Evolutionary conservation across 2,888 invertebrate species (phyloP).

Genomic region (Eupeodes latifasciatus): DNA sequence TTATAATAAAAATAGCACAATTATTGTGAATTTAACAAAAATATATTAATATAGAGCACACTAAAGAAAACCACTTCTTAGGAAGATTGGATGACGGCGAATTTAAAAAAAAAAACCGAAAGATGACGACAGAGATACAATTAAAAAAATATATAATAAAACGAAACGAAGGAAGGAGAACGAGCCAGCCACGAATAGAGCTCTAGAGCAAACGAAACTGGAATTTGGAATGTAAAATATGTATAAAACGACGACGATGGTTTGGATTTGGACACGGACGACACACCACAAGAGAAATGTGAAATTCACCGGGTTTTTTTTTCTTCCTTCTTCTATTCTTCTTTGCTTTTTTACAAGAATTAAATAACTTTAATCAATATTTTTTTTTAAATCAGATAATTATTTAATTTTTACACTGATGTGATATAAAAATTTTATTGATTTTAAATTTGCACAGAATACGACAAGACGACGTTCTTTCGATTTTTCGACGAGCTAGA

Average conservation of each 20-base stretch:
- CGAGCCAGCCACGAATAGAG: constrained; percentile 34
- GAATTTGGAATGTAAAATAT: constrained; percentile 73
- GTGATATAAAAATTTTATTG: constrained; percentile 34
- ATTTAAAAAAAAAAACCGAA: constrained; percentile 26
- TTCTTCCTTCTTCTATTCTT: not conserved
- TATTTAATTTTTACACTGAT: constrained; percentile 42
- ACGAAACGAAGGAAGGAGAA: constrained; percentile 18
- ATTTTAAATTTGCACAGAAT: constrained; percentile 55
- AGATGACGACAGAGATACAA: constrained; percentile 69
- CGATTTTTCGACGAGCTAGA: constrained; percentile 50
- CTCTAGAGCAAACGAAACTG: constrained; percentile 39
- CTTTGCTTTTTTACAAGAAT: not conserved
- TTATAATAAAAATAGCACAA: constrained; percentile 39
- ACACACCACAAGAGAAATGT: constrained; percentile 37
- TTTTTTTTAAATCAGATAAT: constrained; percentile 3
- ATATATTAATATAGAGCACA: constrained; percentile 16
- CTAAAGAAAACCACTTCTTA: constrained; percentile 53
- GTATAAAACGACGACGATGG: constrained; percentile 62
- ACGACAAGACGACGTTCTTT: constrained; percentile 31
- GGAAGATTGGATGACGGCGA: constrained; percentile 26
- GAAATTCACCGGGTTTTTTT: constrained; percentile 72
- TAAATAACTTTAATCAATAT: not conserved
- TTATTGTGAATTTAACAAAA: constrained; percentile 2
- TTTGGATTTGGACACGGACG: constrained; percentile 17
- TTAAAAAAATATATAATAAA: constrained; percentile 21